Conservation (phyloP, 2,113 vertebrate genomes). For the Megaceryle maxima region DNA sequence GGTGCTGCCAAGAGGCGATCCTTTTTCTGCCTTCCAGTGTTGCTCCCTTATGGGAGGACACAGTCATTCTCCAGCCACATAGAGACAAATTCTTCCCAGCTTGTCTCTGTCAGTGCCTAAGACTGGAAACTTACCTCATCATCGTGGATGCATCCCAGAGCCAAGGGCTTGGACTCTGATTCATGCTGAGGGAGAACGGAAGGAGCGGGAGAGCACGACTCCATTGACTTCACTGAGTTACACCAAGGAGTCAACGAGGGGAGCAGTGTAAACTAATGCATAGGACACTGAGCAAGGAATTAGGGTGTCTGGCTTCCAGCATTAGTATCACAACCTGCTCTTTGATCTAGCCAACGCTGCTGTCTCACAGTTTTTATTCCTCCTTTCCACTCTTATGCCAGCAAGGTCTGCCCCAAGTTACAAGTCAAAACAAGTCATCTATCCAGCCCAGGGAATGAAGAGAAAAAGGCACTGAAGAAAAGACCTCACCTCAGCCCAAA, state of each 20-base stretch:
- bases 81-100: conserved; percentile 42
- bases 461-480: neutral
- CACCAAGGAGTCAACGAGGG: neutral
- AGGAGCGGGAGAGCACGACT: neutral
- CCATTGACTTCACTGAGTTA: neutral
- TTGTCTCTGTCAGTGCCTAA: neutral
- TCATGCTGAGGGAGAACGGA: neutral
- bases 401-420: neutral
- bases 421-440: neutral
- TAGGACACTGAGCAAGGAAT: fast-evolving
- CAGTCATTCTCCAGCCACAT: neutral
- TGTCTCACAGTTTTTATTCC: neutral
- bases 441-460: neutral
- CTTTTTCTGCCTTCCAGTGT: neutral
- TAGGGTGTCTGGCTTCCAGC: neutral
- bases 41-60: conserved; percentile 53
- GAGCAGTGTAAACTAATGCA: neutral
- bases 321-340: neutral
- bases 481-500: neutral
- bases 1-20: neutral
- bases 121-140: conserved; percentile 57
- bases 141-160: neutral
- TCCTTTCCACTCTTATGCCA: neutral
- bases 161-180: neutral
- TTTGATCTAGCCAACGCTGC: neutral